These are phyloP conservation scores for Vulpes ferrilata DNA, from an alignment of 2,113 vertebrate species.

Conservation along the genomic window DNA sequence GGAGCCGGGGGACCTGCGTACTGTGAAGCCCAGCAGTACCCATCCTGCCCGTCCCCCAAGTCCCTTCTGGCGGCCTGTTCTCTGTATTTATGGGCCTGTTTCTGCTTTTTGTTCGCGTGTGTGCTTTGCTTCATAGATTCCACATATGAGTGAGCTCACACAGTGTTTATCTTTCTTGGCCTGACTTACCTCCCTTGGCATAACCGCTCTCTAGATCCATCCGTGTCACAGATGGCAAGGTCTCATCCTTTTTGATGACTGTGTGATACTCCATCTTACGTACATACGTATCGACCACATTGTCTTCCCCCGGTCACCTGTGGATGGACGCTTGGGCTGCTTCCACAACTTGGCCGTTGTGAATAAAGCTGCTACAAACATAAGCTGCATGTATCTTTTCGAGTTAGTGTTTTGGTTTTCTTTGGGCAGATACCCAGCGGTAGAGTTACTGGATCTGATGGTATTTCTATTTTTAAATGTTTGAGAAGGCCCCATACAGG, in stretches of 20 bases:
- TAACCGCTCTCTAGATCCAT: background rate
- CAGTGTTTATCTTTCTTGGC: background rate
- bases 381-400: background rate
- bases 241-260: background rate
- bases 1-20: rapidly evolving
- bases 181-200: background rate
- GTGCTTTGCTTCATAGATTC: background rate
- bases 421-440: background rate
- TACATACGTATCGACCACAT: background rate
- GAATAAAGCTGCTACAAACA: background rate
- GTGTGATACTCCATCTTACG: background rate
- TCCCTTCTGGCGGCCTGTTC: background rate
- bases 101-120: background rate
- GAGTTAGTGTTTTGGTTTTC: background rate
- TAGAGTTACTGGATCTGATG: background rate
- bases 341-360: background rate
- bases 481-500: background rate
- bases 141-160: background rate
- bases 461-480: background rate
- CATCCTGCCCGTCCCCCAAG: background rate
- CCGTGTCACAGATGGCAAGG: background rate
- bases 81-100: background rate
- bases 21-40: background rate
- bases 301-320: background rate
- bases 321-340: background rate